These are phyloP conservation scores for Tenualosa ilisha DNA, from an alignment of 2,797 vertebrate species.

Conservation along the genomic window DNA sequence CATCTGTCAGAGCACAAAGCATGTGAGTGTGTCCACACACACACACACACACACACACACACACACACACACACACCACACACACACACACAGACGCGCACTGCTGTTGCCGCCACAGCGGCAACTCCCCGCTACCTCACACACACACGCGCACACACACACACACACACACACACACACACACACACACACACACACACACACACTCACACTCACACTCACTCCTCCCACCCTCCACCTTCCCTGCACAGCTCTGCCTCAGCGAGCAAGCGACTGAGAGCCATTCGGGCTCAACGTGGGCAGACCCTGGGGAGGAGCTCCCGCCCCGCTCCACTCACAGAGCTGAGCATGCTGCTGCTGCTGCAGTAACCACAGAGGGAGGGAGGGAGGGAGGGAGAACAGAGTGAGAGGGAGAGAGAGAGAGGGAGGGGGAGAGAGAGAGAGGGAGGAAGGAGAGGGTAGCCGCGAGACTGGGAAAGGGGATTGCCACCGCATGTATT, in stretches of 20 bases:
- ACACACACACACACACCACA: slow-evolving; percentile 47
- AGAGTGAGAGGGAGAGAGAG: not conserved
- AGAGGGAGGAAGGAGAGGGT: not conserved
- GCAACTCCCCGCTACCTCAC: slow-evolving; percentile 8
- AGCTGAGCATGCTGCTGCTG: not conserved
- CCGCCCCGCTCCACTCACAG: not conserved
- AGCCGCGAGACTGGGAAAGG: not conserved
- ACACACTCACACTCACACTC: not conserved
- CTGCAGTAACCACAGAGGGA: not conserved
- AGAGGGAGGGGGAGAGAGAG: not conserved
- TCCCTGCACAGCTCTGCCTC: not conserved
- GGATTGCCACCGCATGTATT: not conserved
- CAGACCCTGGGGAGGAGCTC: not conserved
- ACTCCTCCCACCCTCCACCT: not conserved
- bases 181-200: no score
- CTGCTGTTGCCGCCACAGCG: slow-evolving; percentile 5
- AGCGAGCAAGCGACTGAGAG: not conserved
- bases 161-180: not conserved
- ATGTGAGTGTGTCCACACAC: slow-evolving; percentile 49
- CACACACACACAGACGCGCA: slow-evolving; percentile 33
- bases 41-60: slow-evolving; percentile 36
- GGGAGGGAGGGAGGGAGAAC: not conserved
- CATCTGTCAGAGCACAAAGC: slow-evolving; percentile 37
- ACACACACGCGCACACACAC: no score
- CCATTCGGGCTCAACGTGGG: slow-evolving; percentile 22